Evolutionary conservation across 2,888 invertebrate genomes (phyloP), one percentile per base, ranked within the genome.

Genomic region (Lasioglossum pauxillum): DNA sequence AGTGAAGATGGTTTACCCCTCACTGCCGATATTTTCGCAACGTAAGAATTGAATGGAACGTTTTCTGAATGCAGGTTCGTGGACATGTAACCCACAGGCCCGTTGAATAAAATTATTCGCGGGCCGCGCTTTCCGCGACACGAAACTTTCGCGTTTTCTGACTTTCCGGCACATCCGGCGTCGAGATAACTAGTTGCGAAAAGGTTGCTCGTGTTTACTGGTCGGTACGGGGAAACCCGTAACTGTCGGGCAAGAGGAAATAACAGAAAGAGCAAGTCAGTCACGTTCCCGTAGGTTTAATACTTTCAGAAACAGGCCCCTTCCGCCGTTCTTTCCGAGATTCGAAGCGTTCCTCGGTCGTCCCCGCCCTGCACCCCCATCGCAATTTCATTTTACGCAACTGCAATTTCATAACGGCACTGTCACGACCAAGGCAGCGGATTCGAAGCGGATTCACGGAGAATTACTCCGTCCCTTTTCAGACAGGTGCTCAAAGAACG

Each of bases 301-400:
- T 83, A 80, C 72, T 72, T 84, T 78, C 78, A 71, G 69, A 64
- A 78, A 72, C 78, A 67, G 35, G 35, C 57, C 35, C 41, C 23
- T 10, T 10, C 14, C 35, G 31, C 10, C 44, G 74, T 83, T 83
- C 46, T n/a, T 8, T 57, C 71, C 49, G 41, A 41, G 78, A 83
- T 78, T 84, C 74, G 74, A 75, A 83, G 1, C 60, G 67, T 23
- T 71, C n/a, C 71, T 38, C 69, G 23, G 4, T 2, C 38, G 0
- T 19, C 69, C 35, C 49, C 23, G 53, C n/a, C 49, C 78, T 19
- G 7, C n/a, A 71, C 7, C 41, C 14, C 27, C 46, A 23, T 74
- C 27, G 75, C 75, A 72, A 80, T 67, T 83, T 84, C 83, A 83
- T 84, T 84, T 83, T 74, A 84, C 84, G 84, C 74, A 84, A 69